Evolutionary conservation across 2,113 vertebrate species (phyloP).

Genomic region (Columba janthina): DNA sequence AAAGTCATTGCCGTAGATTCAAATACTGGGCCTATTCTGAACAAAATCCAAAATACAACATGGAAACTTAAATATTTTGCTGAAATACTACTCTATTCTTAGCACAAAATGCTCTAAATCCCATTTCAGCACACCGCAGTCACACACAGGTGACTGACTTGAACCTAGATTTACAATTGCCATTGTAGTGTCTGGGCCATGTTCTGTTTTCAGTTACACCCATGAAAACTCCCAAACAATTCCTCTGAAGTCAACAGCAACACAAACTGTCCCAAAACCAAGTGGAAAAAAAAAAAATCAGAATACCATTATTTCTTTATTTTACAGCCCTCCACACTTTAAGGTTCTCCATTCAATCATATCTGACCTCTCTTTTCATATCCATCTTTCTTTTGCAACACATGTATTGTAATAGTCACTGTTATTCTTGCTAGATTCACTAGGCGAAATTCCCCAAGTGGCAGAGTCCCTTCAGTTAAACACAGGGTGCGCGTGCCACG

Average conservation of each 20-base stretch:
- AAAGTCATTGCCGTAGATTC: neutral
- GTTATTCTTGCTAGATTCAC: neutral
- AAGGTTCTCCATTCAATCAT: neutral
- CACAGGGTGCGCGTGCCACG: neutral
- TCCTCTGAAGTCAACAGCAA: slow-evolving; percentile 22
- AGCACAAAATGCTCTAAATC: neutral
- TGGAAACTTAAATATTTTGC: neutral
- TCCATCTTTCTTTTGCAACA: neutral
- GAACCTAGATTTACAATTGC: neutral
- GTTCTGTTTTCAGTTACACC: slow-evolving; percentile 8
- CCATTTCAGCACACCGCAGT: neutral
- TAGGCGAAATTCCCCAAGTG: slow-evolving; percentile 14
- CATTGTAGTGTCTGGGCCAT: neutral
- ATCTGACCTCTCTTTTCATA: neutral
- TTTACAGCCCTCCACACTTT: neutral
- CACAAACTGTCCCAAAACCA: neutral
- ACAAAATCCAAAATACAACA: neutral
- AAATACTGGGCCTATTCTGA: neutral
- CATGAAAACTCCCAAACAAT: neutral
- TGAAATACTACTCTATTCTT: neutral
- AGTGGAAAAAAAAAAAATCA: neutral
- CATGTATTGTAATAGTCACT: neutral
- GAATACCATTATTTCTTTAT: slow-evolving; percentile 4
- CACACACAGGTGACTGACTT: neutral
- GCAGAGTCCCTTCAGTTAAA: slow-evolving; percentile 28